phyloP scores from a whole-genome alignment of 2,113 vertebrate genomes.

The Rostratula benghalensis region DNA sequence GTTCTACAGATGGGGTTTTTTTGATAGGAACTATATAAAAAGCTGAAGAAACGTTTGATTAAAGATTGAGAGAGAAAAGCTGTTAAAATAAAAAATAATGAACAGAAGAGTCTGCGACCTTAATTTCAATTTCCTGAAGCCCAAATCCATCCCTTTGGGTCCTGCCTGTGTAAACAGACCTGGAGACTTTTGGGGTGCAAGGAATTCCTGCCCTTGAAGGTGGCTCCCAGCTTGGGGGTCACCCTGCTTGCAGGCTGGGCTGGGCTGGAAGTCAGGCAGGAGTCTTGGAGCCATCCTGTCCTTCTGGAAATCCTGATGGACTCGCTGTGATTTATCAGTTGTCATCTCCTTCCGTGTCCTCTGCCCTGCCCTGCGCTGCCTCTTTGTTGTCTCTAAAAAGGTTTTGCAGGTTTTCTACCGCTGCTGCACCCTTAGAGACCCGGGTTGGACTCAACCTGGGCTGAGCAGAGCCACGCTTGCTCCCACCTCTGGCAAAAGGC shows the following conservation, averaged over 20 bases:
- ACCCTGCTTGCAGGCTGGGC: background rate
- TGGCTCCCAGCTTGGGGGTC: too few species aligned
- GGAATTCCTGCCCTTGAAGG: background rate
- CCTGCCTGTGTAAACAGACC: background rate
- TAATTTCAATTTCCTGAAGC: background rate
- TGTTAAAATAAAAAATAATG: background rate
- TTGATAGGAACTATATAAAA: conserved; percentile 11
- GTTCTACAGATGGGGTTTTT: background rate
- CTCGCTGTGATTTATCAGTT: background rate
- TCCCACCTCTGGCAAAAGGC: background rate
- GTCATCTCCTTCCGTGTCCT: background rate
- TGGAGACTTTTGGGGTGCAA: background rate
- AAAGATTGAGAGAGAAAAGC: background rate
- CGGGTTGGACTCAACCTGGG: background rate
- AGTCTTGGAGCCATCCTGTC: accelerated
- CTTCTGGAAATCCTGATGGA: background rate
- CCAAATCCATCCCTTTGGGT: background rate
- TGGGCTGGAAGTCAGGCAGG: background rate
- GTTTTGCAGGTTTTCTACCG: background rate
- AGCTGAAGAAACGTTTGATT: conserved; percentile 32
- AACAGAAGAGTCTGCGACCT: background rate
- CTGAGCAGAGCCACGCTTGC: background rate
- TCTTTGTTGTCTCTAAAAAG: background rate
- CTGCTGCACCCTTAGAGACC: background rate
- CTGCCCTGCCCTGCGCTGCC: background rate